Evolutionary conservation across 2,888 invertebrate species (phyloP).

Genomic region (Caenorhabditis panamensis): DNA sequence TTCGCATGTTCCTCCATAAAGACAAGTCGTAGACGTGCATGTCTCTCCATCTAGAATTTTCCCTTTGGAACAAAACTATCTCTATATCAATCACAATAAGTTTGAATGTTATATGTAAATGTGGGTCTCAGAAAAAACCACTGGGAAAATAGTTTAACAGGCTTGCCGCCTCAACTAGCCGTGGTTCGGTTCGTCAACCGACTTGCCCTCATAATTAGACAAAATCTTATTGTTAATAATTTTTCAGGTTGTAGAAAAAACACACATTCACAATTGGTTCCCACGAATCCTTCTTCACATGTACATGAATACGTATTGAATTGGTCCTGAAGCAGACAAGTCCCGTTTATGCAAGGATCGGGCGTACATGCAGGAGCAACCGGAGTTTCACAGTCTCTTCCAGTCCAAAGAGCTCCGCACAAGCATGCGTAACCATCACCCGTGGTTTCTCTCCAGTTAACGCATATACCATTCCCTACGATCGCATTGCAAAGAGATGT

Average conservation of each 20-base stretch:
- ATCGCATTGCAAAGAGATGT: slow-evolving; percentile 22
- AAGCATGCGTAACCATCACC: slow-evolving; percentile 43
- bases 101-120: no score
- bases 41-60: slow-evolving; percentile 34
- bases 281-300: slow-evolving; percentile 33
- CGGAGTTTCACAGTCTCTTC: slow-evolving; percentile 32
- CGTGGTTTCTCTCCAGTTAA: slow-evolving; percentile 15
- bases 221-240: no score
- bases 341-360: slow-evolving; percentile 51
- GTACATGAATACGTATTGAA: slow-evolving; percentile 31
- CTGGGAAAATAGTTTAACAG: no score
- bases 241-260: no score
- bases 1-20: slow-evolving; percentile 57
- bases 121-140: no score
- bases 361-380: slow-evolving; percentile 27
- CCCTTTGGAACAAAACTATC: no score
- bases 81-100: no score
- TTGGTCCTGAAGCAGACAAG: slow-evolving; percentile 30
- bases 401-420: slow-evolving; percentile 37
- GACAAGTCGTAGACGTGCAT: slow-evolving; percentile 35
- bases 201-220: no score
- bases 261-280: slow-evolving; percentile 31
- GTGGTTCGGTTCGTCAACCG: no score
- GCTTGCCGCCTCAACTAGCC: no score
- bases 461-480: slow-evolving; percentile 31